phyloP scores from a whole-genome alignment of 2,113 vertebrate genomes.

The Triplophysa tibetana region DNA sequence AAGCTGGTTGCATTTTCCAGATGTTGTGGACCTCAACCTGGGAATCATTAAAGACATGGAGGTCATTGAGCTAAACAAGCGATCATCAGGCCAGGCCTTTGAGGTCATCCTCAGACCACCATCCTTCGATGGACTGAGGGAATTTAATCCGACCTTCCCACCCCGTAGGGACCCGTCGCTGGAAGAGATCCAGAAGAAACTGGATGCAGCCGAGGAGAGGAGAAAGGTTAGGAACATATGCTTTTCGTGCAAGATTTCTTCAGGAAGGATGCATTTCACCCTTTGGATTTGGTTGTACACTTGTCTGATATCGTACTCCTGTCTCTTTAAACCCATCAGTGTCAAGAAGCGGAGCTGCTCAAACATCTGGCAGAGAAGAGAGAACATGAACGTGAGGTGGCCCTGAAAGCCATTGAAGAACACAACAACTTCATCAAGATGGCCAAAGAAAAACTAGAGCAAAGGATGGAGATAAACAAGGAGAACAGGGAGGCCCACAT shows the following conservation, averaged over 20 bases:
- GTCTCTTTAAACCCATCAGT: conserved; percentile 66
- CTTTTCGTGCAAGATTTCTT: too few relatives aligned
- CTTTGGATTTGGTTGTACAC: too few relatives aligned
- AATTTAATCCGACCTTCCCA: conserved; percentile 86
- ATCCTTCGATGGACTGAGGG: conserved; percentile 84
- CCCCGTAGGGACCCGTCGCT: conserved; percentile 84
- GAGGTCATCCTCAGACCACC: conserved; percentile 96
- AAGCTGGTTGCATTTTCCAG: conserved; percentile 51
- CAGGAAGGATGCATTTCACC: too few relatives aligned
- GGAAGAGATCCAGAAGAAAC: conserved; percentile 93
- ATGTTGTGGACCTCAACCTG: conserved; percentile 91
- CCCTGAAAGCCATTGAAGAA: conserved; percentile 87
- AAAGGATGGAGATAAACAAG: conserved; percentile 87
- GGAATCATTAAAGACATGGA: conserved; percentile 96
- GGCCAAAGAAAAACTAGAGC: conserved; percentile 87
- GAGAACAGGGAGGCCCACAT: conserved; percentile 86
- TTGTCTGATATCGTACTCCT: not conserved
- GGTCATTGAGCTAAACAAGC: conserved; percentile 93
- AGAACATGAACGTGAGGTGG: conserved; percentile 89
- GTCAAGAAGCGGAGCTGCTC: conserved; percentile 91
- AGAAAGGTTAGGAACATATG: conserved; percentile 78
- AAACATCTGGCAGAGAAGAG: conserved; percentile 89
- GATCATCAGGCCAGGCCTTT: conserved; percentile 90
- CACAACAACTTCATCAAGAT: conserved; percentile 86
- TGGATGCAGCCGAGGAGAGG: conserved; percentile 87